Evolutionary conservation across 2,113 vertebrate genomes (phyloP).

Genomic region (Cyprinodon brontotheroides): DNA sequence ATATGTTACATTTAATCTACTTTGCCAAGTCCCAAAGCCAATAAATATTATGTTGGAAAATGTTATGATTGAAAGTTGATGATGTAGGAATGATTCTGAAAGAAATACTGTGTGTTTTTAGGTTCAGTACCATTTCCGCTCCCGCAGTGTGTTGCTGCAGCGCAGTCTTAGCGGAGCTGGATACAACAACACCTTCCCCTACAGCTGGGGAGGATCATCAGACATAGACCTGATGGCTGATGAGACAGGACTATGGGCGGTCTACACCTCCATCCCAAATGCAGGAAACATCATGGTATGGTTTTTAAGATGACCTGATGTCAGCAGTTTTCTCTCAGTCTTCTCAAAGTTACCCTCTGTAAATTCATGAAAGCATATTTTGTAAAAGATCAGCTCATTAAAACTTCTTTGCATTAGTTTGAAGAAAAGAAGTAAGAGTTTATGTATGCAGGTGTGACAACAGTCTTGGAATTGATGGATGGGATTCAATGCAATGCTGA

Average conservation of each 20-base stretch:
- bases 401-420: neutral
- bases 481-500: neutral
- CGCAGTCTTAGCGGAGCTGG: slow-evolving; percentile 84
- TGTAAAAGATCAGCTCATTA: neutral
- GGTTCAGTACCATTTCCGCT: slow-evolving; percentile 85
- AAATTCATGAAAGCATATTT: neutral
- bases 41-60: neutral
- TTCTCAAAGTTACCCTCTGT: neutral
- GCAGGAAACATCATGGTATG: slow-evolving; percentile 79
- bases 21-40: neutral
- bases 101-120: slow-evolving; percentile 27
- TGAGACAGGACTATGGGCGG: slow-evolving; percentile 89
- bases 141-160: slow-evolving; percentile 78
- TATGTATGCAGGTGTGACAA: neutral
- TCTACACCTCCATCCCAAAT: slow-evolving; percentile 85
- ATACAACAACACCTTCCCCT: slow-evolving; percentile 91
- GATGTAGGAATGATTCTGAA: neutral
- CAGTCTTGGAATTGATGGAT: neutral
- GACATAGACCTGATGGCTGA: slow-evolving; percentile 94
- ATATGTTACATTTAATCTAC: neutral
- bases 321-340: slow-evolving; percentile 4
- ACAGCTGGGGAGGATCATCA: slow-evolving; percentile 92
- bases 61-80: neutral
- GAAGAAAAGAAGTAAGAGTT: neutral
- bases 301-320: neutral